phyloP scores from a whole-genome alignment of 2,797 vertebrate species.

The Rallus crepitans region DNA sequence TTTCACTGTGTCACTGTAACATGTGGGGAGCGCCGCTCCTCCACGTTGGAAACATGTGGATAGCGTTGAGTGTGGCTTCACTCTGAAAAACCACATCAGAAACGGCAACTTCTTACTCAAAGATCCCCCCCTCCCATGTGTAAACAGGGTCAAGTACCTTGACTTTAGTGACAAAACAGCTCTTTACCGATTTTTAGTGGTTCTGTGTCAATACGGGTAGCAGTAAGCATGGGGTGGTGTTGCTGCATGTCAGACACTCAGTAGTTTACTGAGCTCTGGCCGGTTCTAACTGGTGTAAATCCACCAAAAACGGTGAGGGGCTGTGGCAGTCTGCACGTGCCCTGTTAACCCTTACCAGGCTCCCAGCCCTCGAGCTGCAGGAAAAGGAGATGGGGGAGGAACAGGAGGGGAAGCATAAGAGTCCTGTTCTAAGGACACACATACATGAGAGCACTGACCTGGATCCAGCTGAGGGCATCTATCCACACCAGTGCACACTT shows the following conservation, averaged over 20 bases:
- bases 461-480: neutral
- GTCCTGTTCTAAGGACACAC: rapidly evolving
- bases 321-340: neutral
- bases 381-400: neutral
- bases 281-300: neutral
- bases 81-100: neutral
- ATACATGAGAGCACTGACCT: rapidly evolving
- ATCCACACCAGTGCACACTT: rapidly evolving
- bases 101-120: neutral
- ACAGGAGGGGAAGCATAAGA: too few relatives aligned
- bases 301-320: rapidly evolving
- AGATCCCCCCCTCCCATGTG: neutral
- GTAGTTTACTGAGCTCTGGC: neutral
- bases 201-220: rapidly evolving
- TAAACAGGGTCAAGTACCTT: neutral
- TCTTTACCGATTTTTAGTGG: neutral
- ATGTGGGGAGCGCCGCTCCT: neutral
- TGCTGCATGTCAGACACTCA: neutral
- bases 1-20: rapidly evolving
- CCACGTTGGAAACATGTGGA: rapidly evolving
- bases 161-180: neutral
- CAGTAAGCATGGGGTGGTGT: rapidly evolving
- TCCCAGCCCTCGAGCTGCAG: neutral
- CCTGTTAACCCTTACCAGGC: neutral
- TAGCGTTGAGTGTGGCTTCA: neutral